A percentile compares a stretch with the other conserved stretches of the same genome.
phyloP scores from a whole-genome alignment of 2,888 invertebrate genomes.

The Cyclophora punctaria region DNA sequence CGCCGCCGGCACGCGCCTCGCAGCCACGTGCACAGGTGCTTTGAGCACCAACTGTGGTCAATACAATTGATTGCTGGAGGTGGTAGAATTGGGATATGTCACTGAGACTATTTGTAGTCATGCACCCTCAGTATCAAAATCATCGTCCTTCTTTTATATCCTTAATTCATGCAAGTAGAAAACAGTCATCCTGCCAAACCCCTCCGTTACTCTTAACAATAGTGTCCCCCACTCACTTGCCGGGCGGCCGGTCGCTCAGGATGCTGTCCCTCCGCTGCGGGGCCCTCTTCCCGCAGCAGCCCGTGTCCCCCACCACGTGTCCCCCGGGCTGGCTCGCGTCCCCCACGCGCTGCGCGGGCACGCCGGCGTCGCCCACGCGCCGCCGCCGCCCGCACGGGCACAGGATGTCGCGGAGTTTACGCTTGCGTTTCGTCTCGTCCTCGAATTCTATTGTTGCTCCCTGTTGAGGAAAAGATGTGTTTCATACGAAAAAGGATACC shows the following conservation, averaged over 20 bases:
- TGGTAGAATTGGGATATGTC: too few relatives aligned
- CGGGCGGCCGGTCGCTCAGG: slow-evolving; percentile 62
- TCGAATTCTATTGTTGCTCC: slow-evolving; percentile 50
- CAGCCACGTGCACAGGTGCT: slow-evolving; percentile 44
- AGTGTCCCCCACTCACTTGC: slow-evolving; percentile 35
- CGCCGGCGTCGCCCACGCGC: slow-evolving; percentile 38
- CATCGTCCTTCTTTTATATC: too few relatives aligned
- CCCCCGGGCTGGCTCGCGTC: slow-evolving; percentile 29
- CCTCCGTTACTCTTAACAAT: too few relatives aligned
- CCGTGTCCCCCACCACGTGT: slow-evolving; percentile 42
- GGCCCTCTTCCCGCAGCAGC: slow-evolving; percentile 60
- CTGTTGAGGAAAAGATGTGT: slow-evolving; percentile 1
- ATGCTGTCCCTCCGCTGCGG: slow-evolving; percentile 73
- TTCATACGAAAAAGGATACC: too few relatives aligned
- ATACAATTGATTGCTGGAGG: too few relatives aligned
- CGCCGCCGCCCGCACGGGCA: slow-evolving; percentile 49
- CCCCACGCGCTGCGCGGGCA: slow-evolving; percentile 15
- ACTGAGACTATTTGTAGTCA: too few relatives aligned
- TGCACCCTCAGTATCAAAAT: too few relatives aligned
- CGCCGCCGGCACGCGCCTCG: slow-evolving; percentile 63
- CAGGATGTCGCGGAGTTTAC: slow-evolving; percentile 62
- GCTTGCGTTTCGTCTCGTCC: slow-evolving; percentile 59
- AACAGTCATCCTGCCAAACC: too few relatives aligned
- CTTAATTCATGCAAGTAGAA: too few relatives aligned
- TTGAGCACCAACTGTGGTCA: too few relatives aligned